Evolutionary conservation across 2,113 vertebrate species (phyloP).

Genomic region (Chamaea fasciata): DNA sequence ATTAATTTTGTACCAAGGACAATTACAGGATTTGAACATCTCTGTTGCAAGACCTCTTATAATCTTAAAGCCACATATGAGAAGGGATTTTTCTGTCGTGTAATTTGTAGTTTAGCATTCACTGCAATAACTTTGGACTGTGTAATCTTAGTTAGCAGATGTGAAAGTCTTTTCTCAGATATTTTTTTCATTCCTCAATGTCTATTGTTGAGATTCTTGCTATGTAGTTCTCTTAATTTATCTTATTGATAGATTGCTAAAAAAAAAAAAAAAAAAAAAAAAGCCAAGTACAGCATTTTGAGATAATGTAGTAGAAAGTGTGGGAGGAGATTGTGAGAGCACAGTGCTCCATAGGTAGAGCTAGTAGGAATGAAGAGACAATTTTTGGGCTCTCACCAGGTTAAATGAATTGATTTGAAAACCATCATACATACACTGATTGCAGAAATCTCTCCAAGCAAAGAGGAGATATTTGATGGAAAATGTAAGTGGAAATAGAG

Average conservation of each 20-base stretch:
- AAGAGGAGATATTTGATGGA: background rate
- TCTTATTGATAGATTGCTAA: background rate
- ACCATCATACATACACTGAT: background rate
- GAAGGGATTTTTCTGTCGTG: background rate
- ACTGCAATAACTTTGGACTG: background rate
- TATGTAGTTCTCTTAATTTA: background rate
- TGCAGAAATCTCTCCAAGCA: background rate
- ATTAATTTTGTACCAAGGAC: background rate
- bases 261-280: background rate
- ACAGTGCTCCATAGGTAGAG: background rate
- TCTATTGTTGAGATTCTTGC: background rate
- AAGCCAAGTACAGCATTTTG: background rate
- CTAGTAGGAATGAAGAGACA: background rate
- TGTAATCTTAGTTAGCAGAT: background rate
- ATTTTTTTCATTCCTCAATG: background rate
- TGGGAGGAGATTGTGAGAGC: background rate
- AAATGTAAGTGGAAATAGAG: background rate
- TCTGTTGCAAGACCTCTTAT: background rate
- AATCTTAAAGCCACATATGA: background rate
- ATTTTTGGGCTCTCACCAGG: background rate
- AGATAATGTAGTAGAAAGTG: background rate
- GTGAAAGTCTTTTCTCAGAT: background rate
- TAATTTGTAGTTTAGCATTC: background rate
- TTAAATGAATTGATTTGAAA: background rate
- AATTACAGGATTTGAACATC: background rate